These are phyloP conservation scores for Scaptomyza tumidula DNA, from an alignment of 2,888 invertebrate genomes.

Conservation along the genomic window DNA sequence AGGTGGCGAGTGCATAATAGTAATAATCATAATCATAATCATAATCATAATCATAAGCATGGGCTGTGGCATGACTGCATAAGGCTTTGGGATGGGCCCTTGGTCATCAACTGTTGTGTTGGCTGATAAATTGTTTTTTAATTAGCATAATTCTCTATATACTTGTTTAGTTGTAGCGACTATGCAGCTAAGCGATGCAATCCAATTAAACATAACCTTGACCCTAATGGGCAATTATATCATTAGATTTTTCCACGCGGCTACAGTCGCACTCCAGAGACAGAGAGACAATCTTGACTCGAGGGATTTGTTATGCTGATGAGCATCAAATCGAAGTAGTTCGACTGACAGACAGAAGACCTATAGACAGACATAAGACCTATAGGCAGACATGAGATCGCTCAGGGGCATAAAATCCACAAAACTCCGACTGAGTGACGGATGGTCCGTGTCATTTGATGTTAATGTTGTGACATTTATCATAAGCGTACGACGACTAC, in stretches of 20 bases:
- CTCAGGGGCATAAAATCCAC: conserved; percentile 62
- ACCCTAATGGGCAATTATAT: conserved; percentile 72
- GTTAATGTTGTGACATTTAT: conserved; percentile 85
- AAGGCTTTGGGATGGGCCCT: conserved; percentile 14
- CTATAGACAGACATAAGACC: conserved; percentile 38
- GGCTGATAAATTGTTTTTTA: conserved; percentile 80
- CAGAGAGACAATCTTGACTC: conserved; percentile 53
- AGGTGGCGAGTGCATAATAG: conserved; percentile 61
- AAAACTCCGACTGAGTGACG: conserved; percentile 83
- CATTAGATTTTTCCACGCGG: conserved; percentile 52
- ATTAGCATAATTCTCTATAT: conserved; percentile 52
- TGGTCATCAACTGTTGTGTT: conserved; percentile 17
- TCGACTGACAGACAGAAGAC: conserved; percentile 38
- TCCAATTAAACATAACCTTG: conserved; percentile 69
- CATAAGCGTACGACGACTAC: conserved; percentile 75
- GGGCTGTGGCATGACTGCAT: conserved; percentile 2
- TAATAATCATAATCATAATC: conserved; percentile 11
- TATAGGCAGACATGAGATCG: conserved; percentile 54
- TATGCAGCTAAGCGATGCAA: conserved; percentile 38
- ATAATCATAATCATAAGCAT: neutral
- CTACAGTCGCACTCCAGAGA: conserved; percentile 49
- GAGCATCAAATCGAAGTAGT: conserved; percentile 74
- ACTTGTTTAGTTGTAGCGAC: conserved; percentile 34
- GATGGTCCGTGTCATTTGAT: conserved; percentile 84
- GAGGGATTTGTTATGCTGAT: conserved; percentile 65